phyloP scores from a whole-genome alignment of 1,140 invertebrate species.

The Anastrepha ludens region DNA sequence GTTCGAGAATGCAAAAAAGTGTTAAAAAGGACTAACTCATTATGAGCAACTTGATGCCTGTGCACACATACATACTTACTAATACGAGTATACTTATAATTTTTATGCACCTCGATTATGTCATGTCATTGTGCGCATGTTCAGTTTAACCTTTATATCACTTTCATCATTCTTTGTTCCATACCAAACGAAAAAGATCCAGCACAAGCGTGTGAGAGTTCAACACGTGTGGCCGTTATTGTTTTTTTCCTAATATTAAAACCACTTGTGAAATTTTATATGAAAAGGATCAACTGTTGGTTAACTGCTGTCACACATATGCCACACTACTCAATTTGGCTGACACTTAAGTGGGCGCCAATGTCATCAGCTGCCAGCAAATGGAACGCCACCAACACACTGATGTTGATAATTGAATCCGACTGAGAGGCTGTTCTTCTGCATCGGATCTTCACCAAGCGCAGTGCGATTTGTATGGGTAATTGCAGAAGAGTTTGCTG shows the following conservation, averaged over 20 bases:
- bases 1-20: not conserved
- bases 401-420: not conserved
- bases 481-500: not conserved
- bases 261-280: not conserved
- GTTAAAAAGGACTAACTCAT: slow-evolving; percentile 36
- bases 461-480: too few relatives aligned
- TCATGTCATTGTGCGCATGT: slow-evolving; percentile 1
- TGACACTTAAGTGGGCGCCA: slow-evolving; percentile 41
- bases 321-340: not conserved
- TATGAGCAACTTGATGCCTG: not conserved
- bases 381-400: not conserved
- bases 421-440: not conserved
- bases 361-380: slow-evolving; percentile 5
- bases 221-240: slow-evolving; percentile 36
- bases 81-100: too few relatives aligned
- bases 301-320: slow-evolving; percentile 42
- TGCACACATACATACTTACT: not conserved
- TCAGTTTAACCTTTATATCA: slow-evolving; percentile 23
- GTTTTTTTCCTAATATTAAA: not conserved
- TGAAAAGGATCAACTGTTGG: slow-evolving; percentile 26
- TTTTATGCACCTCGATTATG: slow-evolving; percentile 11
- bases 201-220: not conserved
- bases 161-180: not conserved
- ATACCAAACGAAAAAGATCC: not conserved
- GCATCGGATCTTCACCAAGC: too few relatives aligned